Conservation (phyloP, 2,888 invertebrate genomes). For the Osmoderma eremita region DNA sequence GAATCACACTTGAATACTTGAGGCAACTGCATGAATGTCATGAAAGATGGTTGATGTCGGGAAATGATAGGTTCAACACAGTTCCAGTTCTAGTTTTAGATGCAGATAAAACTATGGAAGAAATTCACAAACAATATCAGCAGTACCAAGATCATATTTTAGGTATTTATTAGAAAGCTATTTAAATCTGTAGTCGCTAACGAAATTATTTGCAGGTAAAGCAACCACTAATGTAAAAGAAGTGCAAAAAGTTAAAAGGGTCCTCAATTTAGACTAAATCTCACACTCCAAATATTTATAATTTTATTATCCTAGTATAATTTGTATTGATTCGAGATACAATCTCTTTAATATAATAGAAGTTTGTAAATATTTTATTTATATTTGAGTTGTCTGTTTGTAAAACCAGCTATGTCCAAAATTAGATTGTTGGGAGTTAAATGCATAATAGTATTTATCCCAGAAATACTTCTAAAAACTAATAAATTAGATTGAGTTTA, state of each 20-base stretch:
- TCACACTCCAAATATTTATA: background rate
- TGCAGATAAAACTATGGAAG: constrained; percentile 73
- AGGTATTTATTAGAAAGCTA: constrained; percentile 47
- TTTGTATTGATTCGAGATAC: too few relatives aligned
- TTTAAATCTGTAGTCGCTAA: too few relatives aligned
- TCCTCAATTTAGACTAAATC: constrained; percentile 2
- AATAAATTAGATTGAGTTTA: too few relatives aligned
- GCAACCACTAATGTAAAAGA: background rate
- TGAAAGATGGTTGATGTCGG: constrained; percentile 74
- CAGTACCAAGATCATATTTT: constrained; percentile 69
- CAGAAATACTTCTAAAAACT: too few relatives aligned
- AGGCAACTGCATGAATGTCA: constrained; percentile 81
- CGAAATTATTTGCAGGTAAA: constrained; percentile 2
- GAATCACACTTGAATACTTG: constrained; percentile 83
- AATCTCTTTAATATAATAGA: too few relatives aligned
- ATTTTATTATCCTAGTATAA: too few relatives aligned
- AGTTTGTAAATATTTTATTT: too few relatives aligned
- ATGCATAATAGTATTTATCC: too few relatives aligned
- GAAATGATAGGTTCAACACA: constrained; percentile 58
- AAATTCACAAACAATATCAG: constrained; percentile 73
- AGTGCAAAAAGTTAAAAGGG: background rate
- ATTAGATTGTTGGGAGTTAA: too few relatives aligned
- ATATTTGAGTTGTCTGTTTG: too few relatives aligned
- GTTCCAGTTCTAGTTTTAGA: constrained; percentile 72
- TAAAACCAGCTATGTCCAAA: too few relatives aligned